Percentiles rank a stretch among this genome's conserved stretches.
phyloP scores from a whole-genome alignment of 2,888 invertebrate species.

The Pristionchus mayeri region DNA sequence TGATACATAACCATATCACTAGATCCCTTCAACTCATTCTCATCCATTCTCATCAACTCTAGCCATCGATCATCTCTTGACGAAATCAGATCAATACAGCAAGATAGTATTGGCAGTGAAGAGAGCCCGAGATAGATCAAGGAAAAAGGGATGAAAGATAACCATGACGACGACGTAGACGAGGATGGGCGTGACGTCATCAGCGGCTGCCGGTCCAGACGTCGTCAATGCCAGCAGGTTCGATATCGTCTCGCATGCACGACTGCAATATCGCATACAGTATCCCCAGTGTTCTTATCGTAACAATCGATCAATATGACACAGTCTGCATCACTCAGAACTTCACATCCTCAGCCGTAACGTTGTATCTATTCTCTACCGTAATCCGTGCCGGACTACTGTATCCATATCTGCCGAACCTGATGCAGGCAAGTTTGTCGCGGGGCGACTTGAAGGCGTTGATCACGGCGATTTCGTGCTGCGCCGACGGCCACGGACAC shows the following conservation, averaged over 20 bases:
- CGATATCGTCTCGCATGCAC: conserved; percentile 92
- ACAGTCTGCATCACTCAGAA: background rate
- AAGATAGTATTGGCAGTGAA: too few relatives aligned
- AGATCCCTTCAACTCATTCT: too few relatives aligned
- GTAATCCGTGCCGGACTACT: too few relatives aligned
- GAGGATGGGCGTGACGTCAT: conserved; percentile 95
- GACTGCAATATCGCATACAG: too few relatives aligned
- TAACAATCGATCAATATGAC: too few relatives aligned
- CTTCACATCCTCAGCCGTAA: background rate
- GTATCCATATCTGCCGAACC: background rate
- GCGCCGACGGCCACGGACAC: conserved; percentile 95
- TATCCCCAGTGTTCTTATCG: too few relatives aligned
- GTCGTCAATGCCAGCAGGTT: conserved; percentile 88
- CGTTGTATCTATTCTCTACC: conserved; percentile 75
- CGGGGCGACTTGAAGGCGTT: conserved; percentile 85
- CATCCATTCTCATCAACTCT: too few relatives aligned
- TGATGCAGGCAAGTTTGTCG: conserved; percentile 67
- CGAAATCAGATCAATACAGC: too few relatives aligned
- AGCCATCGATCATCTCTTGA: too few relatives aligned
- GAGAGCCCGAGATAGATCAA: too few relatives aligned
- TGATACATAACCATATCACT: too few relatives aligned
- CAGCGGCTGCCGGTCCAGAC: conserved; percentile 81
- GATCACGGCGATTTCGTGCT: conserved; percentile 89
- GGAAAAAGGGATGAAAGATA: too few relatives aligned
- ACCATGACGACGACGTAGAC: conserved; percentile 90